Evolutionary conservation across 2,888 invertebrate genomes (phyloP).

Genomic region (Thymelicus sylvestris): DNA sequence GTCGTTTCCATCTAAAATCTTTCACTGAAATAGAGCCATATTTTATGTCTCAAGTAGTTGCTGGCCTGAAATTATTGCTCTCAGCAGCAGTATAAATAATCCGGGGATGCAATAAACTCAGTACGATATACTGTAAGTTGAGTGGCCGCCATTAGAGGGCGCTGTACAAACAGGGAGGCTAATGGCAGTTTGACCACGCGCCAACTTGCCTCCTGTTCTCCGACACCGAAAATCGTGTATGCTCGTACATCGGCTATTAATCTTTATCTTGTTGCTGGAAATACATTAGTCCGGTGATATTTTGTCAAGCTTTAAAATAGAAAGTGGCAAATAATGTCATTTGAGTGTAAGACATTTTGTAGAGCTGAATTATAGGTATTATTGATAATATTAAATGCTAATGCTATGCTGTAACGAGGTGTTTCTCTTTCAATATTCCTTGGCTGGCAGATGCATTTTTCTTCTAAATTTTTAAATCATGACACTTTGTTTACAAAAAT

Average conservation of each 20-base stretch:
- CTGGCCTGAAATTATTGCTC: slow-evolving; percentile 56
- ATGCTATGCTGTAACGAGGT: too few species aligned
- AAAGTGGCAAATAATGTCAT: too few species aligned
- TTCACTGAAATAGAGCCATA: background rate
- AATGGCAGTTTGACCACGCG: slow-evolving; percentile 52
- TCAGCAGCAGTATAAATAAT: slow-evolving; percentile 69
- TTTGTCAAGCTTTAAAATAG: too few species aligned
- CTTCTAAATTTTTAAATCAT: too few species aligned
- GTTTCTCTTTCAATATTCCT: too few species aligned
- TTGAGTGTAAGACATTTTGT: too few species aligned
- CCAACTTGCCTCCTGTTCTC: slow-evolving; percentile 31
- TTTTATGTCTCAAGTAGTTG: slow-evolving; percentile 7
- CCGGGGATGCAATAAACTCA: slow-evolving; percentile 66
- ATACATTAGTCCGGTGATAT: background rate
- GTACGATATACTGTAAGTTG: slow-evolving; percentile 66
- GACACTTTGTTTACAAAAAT: too few species aligned
- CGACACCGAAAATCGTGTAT: slow-evolving; percentile 5
- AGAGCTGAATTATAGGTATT: too few species aligned
- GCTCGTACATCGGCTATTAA: background rate
- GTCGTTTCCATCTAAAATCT: background rate
- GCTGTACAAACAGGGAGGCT: slow-evolving; percentile 59
- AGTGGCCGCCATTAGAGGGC: slow-evolving; percentile 53
- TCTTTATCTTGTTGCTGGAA: background rate
- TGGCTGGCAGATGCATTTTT: too few species aligned
- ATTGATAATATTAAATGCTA: too few species aligned